Evolutionary conservation across 2,888 invertebrate species (phyloP), one percentile per base, ranked within the genome.

Genomic region (Hypomecis atomaria): DNA sequence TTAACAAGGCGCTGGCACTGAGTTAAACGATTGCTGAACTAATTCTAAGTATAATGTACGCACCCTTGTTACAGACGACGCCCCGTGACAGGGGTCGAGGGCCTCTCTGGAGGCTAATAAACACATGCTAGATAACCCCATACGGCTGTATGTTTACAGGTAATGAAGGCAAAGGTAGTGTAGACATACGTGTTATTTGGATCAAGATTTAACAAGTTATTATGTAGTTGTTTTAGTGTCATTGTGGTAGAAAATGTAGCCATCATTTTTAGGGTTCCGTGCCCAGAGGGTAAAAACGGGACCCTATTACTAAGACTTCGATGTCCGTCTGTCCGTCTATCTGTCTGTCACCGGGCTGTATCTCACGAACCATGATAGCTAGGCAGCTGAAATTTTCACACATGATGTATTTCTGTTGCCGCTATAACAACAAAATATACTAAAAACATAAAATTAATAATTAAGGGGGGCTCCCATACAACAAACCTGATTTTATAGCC

Each of bases 51-150:
- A 64, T 62, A 62, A 65, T 58, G 54, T 62, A 62, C 58, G 70
- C 75, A 82, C 80, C 82, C 81, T 78, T 77, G 78, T 83, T 81
- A 80, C 67, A 62, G 43, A 61, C 70, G 70, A 72, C 68, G 67
- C 65, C 61, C 75, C 74, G 62, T 82, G 83, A 81, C 83, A 82
- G 75, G 81, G 82, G 82, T 81, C 73, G 72, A 75, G 73, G 70
- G 71, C 52, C 49, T 50, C 62, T 62, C 73, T 68, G 54, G 65
- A 68, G 67, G 62, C 72, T 80, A 80, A 80, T 79, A 78, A 81
- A 62, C 59, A 62, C 59, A 62, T 66, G 62, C 53, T 65, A 44
- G 57, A 61, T 53, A 61, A 57, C 53, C 65, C 53, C 47, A 56
- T 55, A 49, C 42, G 55, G 42, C 54, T 49, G n/a, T 36, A 38